These are phyloP conservation scores for Dryobota labecula DNA, from an alignment of 2,888 invertebrate genomes.

Conservation along the genomic window DNA sequence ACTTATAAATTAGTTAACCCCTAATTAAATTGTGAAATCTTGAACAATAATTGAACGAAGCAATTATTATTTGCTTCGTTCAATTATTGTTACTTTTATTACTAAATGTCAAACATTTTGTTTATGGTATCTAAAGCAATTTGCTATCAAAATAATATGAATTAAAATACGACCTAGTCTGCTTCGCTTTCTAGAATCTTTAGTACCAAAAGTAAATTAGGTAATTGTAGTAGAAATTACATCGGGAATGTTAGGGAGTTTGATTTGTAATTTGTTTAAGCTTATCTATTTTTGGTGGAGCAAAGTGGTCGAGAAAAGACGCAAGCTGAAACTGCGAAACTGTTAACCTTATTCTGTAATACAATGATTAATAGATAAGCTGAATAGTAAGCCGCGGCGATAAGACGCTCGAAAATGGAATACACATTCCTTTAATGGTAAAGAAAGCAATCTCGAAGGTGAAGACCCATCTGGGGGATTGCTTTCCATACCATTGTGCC, in stretches of 20 bases:
- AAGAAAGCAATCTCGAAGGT: slow-evolving; percentile 4
- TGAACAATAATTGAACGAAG: not conserved
- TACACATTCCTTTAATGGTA: slow-evolving; percentile 15
- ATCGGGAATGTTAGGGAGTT: slow-evolving; percentile 19
- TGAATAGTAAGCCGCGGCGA: slow-evolving; percentile 8
- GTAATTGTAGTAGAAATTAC: slow-evolving; percentile 27
- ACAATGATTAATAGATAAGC: slow-evolving; percentile 30
- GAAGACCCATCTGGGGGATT: slow-evolving; percentile 2
- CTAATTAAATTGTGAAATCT: not conserved
- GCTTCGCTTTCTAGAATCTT: slow-evolving; percentile 1
- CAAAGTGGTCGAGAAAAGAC: not conserved
- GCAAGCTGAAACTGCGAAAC: slow-evolving; percentile 5
- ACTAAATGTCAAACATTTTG: slow-evolving; percentile 5
- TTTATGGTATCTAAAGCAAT: not conserved
- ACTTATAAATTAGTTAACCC: not conserved
- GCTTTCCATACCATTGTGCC: not conserved
- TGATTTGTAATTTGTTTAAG: slow-evolving; percentile 12
- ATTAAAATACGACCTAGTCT: not conserved
- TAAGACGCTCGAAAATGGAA: slow-evolving; percentile 9
- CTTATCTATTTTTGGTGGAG: not conserved
- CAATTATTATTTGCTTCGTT: too few species aligned
- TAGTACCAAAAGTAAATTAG: slow-evolving; percentile 20
- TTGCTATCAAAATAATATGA: slow-evolving; percentile 19
- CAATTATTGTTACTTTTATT: too few species aligned
- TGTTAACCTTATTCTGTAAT: slow-evolving; percentile 22